Percentiles rank a stretch among this genome's conserved stretches.
These are phyloP conservation scores for Phenganax marumi DNA, from an alignment of 92 coral and sea anemone genomes.

Conservation along the genomic window DNA sequence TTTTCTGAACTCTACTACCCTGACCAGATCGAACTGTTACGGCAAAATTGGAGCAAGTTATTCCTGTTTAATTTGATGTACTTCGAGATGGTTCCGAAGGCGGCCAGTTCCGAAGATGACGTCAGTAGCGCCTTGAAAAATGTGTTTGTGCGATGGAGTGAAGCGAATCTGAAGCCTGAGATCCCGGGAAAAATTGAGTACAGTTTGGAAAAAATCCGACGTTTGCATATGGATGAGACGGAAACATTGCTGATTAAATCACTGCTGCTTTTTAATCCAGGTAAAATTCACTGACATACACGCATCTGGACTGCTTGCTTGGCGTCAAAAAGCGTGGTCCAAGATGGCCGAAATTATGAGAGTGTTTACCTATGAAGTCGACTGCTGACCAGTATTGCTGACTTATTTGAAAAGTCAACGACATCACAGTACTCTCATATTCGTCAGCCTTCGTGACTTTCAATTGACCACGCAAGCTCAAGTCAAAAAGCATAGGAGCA, in stretches of 20 bases:
- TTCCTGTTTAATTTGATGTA: conserved; percentile 91
- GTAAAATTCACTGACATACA: too few relatives aligned
- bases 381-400: too few relatives aligned
- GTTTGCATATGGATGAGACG: conserved; percentile 75
- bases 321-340: too few relatives aligned
- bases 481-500: too few relatives aligned
- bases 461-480: too few relatives aligned
- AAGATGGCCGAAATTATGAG: too few relatives aligned
- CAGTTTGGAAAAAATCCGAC: conserved; percentile 84
- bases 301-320: too few relatives aligned
- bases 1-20: conserved; percentile 89
- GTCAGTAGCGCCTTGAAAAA: conserved; percentile 62
- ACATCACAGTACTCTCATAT: too few relatives aligned
- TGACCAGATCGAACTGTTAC: conserved; percentile 80
- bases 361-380: too few relatives aligned
- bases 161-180: conserved; percentile 73
- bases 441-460: too few relatives aligned
- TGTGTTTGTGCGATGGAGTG: conserved; percentile 48
- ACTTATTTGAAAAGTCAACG: too few relatives aligned
- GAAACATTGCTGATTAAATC: conserved; percentile 88
- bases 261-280: conserved; percentile 91
- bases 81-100: conserved; percentile 79
- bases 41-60: conserved; percentile 89
- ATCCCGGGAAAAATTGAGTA: conserved; percentile 94
- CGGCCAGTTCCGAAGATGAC: conserved; percentile 62